These are phyloP conservation scores for Sesamia nonagrioides DNA, from an alignment of 1,140 invertebrate species.

Conservation along the genomic window DNA sequence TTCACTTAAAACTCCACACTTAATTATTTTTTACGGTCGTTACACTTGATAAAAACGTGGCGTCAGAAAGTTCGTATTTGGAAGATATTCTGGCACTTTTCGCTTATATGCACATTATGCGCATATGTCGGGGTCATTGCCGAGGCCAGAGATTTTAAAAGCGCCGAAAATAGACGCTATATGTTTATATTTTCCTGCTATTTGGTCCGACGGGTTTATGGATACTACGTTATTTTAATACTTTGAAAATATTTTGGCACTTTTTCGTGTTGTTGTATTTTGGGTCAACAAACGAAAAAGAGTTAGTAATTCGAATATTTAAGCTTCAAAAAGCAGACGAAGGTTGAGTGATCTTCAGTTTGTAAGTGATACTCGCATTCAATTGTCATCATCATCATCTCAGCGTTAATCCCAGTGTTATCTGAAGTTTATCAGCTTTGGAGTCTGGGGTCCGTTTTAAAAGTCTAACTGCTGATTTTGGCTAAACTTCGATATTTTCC, in stretches of 20 bases:
- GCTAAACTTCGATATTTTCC: no score
- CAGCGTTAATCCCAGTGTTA: no score
- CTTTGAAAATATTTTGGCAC: neutral
- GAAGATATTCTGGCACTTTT: slow-evolving; percentile 21
- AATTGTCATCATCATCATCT: no score
- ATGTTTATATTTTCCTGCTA: neutral
- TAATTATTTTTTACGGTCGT: neutral
- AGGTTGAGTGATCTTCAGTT: no score
- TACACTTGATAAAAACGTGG: neutral
- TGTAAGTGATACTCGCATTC: no score
- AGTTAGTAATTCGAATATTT: no score
- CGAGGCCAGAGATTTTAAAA: neutral
- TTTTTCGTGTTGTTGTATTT: neutral
- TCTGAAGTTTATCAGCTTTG: no score
- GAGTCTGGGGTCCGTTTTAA: no score
- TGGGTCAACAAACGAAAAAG: neutral
- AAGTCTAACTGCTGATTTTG: no score
- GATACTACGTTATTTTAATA: neutral
- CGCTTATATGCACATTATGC: neutral
- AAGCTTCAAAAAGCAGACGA: no score
- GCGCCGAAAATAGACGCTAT: slow-evolving; percentile 6
- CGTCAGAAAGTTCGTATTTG: neutral
- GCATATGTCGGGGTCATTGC: slow-evolving; percentile 3
- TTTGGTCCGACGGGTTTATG: neutral
- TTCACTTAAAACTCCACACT: neutral